Evolutionary conservation across 2,888 invertebrate genomes (phyloP).

Genomic region (Strigamia maritima): DNA sequence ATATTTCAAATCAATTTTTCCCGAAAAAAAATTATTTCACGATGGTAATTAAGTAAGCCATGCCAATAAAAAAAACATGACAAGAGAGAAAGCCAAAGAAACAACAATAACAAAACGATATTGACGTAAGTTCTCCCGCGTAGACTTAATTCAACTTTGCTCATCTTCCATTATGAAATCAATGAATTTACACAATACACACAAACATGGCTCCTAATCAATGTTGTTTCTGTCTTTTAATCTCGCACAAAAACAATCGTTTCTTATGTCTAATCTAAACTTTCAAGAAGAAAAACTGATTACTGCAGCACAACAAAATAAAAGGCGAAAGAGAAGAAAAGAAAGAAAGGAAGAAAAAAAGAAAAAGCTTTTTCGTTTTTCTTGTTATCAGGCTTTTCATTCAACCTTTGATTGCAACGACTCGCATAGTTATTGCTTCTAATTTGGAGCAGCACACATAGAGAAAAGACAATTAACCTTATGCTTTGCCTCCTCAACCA

Average conservation of each 20-base stretch:
- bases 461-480: not conserved
- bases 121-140: not conserved
- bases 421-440: not conserved
- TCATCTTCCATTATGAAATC: constrained; percentile 31
- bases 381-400: not conserved
- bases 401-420: not conserved
- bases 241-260: not conserved
- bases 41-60: not conserved
- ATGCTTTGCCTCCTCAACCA: not conserved
- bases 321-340: not conserved
- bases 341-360: not conserved
- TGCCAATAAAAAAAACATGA: not conserved
- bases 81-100: not conserved
- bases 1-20: too few relatives aligned
- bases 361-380: not conserved
- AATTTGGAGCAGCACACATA: not conserved
- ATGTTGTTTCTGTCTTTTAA: not conserved
- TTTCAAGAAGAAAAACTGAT: not conserved
- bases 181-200: constrained; percentile 37
- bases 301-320: not conserved
- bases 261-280: not conserved
- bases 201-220: constrained; percentile 2
- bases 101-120: not conserved
- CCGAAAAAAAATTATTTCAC: not conserved
- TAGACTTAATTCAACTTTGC: not conserved